phyloP scores from a whole-genome alignment of 2,888 invertebrate species.

The Arctia plantaginis region DNA sequence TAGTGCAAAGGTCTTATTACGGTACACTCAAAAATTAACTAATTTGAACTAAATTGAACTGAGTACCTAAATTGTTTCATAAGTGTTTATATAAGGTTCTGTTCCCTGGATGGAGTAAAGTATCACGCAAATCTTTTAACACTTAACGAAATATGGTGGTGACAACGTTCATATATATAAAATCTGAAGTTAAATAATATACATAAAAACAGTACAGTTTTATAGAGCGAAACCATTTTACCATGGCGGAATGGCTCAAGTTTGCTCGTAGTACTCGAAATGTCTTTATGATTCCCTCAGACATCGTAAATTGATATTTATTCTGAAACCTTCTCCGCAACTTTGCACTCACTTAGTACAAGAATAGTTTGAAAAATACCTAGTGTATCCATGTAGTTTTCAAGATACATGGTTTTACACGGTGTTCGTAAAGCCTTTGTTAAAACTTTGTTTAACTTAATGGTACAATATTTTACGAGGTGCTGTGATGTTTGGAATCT shows the following conservation, averaged over 20 bases:
- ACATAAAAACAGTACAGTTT: slow-evolving; percentile 37
- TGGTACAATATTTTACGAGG: slow-evolving; percentile 34
- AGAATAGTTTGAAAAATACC: slow-evolving; percentile 36
- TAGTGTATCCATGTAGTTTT: slow-evolving; percentile 23
- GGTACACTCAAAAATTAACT: too few relatives aligned
- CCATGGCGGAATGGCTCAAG: slow-evolving; percentile 49
- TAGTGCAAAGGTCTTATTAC: too few relatives aligned
- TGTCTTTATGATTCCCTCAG: slow-evolving; percentile 71
- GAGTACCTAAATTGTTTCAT: neutral
- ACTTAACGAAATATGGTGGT: too few relatives aligned
- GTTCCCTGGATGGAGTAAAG: too few relatives aligned
- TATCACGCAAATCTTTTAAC: neutral
- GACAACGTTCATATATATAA: neutral
- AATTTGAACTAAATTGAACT: too few relatives aligned
- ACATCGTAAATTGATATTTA: slow-evolving; percentile 75
- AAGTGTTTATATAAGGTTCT: neutral
- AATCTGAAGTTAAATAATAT: slow-evolving; percentile 1
- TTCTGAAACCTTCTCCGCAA: slow-evolving; percentile 53
- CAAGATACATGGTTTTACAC: slow-evolving; percentile 31
- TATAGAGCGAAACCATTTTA: slow-evolving; percentile 38
- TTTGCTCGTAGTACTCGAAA: slow-evolving; percentile 62
- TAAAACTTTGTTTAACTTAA: slow-evolving; percentile 43
- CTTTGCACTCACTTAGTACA: slow-evolving; percentile 40
- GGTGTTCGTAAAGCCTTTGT: slow-evolving; percentile 46
- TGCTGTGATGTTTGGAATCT: slow-evolving; percentile 25